Base-by-base conservation (phyloP, 1,140 invertebrate species). In the Diploscapter pachys region DNA sequence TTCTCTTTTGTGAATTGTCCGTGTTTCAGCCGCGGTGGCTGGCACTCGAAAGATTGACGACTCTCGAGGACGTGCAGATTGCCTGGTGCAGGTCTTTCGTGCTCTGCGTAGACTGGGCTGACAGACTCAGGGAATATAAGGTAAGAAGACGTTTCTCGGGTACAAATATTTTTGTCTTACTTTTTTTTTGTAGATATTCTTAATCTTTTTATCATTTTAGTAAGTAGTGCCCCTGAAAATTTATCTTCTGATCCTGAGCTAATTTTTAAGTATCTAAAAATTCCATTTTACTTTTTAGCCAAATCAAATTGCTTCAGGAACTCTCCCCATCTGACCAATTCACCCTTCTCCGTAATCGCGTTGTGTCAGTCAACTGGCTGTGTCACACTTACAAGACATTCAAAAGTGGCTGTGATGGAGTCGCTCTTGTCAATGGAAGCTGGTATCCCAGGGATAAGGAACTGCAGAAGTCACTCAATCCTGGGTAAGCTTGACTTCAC, bases 41-140 rank as follows among this genome's bases (percentile, higher is more conserved):
- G 9, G 78, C 78, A 2, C 68, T 76, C 5, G 75, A 79, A 56
- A 54, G 78, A 13, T 55, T 79, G 31, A 72, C 71, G 5, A 78
- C 70, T 5, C 69, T 79, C 11, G 78, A 79, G 55, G 78, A 79
- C 51, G 78, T 79, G 9, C 78, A 79, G 56, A 79, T 79, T 61
- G 75, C 73, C 3, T 79, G 78, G 77, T 78, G 77, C 52, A 53
- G 77, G 49, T 78, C 77, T n/a, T 78, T 78, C 51, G 77, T 78
- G 4, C 56, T 78, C 4, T 77, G 74, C 56, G 62, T 78, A 2
- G 77, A 78, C 50, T 78, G 77, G 78, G 77, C 77, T 5, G 67
- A 75, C 52, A 53, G 71, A 5, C 56, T 78, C 54, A 62, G 57
- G 50, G 77, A 78, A 9, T 78, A 78, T 64, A 75, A 52, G 13